Conservation (phyloP, 2,797 vertebrate species). For the Crypturellus tataupa region DNA sequence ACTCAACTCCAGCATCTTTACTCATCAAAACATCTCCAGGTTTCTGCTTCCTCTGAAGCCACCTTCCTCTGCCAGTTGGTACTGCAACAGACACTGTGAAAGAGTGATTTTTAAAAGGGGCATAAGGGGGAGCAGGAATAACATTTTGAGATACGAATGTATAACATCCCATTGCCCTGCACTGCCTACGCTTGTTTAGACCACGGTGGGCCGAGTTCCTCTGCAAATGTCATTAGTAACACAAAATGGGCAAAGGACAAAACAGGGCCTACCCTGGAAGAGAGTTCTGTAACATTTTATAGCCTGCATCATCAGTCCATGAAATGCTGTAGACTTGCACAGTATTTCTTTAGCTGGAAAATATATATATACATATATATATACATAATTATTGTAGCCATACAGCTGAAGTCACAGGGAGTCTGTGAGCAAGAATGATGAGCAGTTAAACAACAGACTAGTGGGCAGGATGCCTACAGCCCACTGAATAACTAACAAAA, state of each 20-base stretch:
- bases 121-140: not conserved
- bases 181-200: accelerated
- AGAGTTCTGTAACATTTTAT: accelerated
- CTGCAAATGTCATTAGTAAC: accelerated
- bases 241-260: not conserved
- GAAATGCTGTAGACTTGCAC: accelerated
- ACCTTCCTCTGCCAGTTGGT: not conserved
- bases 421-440: not conserved
- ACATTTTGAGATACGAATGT: not conserved
- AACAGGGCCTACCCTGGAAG: not conserved
- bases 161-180: not conserved
- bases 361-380: not conserved
- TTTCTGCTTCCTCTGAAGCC: not conserved
- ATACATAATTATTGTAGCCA: not conserved
- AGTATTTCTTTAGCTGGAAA: not conserved
- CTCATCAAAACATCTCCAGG: accelerated
- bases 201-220: accelerated
- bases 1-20: not conserved
- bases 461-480: not conserved
- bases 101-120: not conserved
- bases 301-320: not conserved
- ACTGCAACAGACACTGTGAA: not conserved
- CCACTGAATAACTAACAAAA: not conserved
- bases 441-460: not conserved
- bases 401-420: not conserved